Percentiles rank a stretch among this genome's conserved stretches.
These are phyloP conservation scores for Mormyrops attenuatus DNA, from an alignment of 2,797 vertebrate genomes.

Conservation along the genomic window DNA sequence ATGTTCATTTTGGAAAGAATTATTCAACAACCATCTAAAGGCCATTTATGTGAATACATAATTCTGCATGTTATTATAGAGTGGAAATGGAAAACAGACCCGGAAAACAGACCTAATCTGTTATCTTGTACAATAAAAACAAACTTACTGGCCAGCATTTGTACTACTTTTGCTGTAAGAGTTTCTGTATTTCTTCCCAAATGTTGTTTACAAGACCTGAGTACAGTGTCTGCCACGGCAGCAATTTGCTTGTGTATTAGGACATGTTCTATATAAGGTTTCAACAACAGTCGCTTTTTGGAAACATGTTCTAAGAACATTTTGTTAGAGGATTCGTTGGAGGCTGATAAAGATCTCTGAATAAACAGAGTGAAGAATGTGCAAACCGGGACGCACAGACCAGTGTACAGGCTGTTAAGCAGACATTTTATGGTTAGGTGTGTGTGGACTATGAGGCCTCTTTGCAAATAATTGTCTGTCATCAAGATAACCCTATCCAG, in stretches of 20 bases:
- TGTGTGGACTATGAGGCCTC: conserved; percentile 25
- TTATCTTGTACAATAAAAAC: conserved; percentile 3
- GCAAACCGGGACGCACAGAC: conserved; percentile 28
- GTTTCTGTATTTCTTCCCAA: not conserved
- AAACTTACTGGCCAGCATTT: not conserved
- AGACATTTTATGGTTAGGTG: conserved; percentile 30
- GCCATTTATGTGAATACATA: not conserved
- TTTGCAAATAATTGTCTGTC: conserved; percentile 33
- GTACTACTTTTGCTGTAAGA: not conserved
- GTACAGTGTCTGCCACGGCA: not conserved
- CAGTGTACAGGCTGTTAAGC: conserved; percentile 34
- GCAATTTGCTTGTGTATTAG: conserved; percentile 3
- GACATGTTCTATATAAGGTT: conserved; percentile 35
- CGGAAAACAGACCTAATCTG: not conserved
- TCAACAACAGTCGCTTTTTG: conserved; percentile 51
- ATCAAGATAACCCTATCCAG: not conserved
- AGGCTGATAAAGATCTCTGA: conserved; percentile 49
- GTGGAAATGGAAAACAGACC: not conserved
- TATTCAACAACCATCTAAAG: not conserved
- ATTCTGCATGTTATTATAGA: not conserved
- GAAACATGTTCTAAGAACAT: conserved; percentile 37
- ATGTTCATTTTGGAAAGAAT: not conserved
- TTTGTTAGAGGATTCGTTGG: conserved; percentile 35
- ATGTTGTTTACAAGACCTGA: not conserved
- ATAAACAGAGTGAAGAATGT: conserved; percentile 39